Base-by-base conservation (phyloP, 2,113 vertebrate genomes). In the Glareola pratincola region DNA sequence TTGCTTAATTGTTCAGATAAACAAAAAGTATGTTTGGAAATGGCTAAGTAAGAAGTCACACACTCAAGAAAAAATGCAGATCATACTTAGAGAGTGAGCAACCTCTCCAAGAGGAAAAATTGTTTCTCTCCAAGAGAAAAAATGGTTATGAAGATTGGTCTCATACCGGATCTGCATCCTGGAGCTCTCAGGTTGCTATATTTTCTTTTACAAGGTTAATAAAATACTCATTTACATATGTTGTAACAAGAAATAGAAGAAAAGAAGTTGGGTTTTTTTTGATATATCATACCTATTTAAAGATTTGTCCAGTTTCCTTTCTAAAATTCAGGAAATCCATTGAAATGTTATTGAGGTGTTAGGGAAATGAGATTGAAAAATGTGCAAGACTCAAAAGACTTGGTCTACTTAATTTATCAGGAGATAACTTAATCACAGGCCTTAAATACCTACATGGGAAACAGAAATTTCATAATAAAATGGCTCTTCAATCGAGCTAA, bases 341-440 rank as follows among this genome's bases (percentile, higher is more conserved):
- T 51, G 32, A 87, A 92, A 94, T 60, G 2, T 75, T 85, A 23
- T 5, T 72, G 34, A 60, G 14, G 12, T 87, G 92, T 92, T 56
- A 71, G 16, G 34, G n/a, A 85, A 95, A 84, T 63, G 1, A 91
- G 64, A 71, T 12, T 81, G 76, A 85, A 90, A 95, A 91, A 69
- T 78, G 10, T 43, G 16, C 8, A 56, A 91, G 51, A 85, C 90
- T 92, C 73, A 85, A 90, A 66, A 88, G 36, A 76, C 0, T 1
- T 48, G 66, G 77, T 88, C 85, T 91, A 36, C 76, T 90, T 94
- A 68, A 79, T 94, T 93, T 95, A 79, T 90, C 26, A 67, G 88
- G 81, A 88, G 39, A 60, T 75, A 77, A 83, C 39, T 90, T 88
- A 85, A 91, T 88, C 71, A 79, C 24, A 73, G n/a, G 73, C 74